A percentile compares a stretch with the other conserved stretches of the same genome.
Evolutionary conservation across 2,113 vertebrate species (phyloP).

Genomic region (Pterocles burchelli): DNA sequence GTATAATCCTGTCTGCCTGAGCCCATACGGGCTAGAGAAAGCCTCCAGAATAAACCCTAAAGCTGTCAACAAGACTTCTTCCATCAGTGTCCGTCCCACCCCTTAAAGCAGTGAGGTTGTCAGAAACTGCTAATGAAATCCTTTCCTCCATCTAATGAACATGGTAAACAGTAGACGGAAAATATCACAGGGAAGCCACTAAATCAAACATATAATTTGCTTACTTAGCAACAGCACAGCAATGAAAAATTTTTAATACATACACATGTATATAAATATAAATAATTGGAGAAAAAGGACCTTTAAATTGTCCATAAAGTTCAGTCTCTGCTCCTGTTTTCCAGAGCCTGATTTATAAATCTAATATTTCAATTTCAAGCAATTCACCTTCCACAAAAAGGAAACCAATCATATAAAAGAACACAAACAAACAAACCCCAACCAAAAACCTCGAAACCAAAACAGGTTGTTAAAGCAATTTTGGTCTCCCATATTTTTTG

Average conservation of each 20-base stretch:
- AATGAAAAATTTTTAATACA: background rate
- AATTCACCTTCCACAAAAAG: background rate
- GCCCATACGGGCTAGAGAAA: background rate
- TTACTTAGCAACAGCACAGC: background rate
- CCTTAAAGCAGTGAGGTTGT: background rate
- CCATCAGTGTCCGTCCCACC: background rate
- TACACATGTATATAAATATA: background rate
- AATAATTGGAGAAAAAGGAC: background rate
- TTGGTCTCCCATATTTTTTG: background rate
- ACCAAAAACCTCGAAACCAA: background rate
- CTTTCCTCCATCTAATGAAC: background rate
- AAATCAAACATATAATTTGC: background rate
- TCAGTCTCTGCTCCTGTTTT: background rate
- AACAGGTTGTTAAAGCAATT: background rate
- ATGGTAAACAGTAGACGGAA: background rate
- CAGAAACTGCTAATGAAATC: background rate
- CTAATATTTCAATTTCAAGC: background rate
- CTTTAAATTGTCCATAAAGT: background rate
- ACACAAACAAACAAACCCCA: too few relatives aligned
- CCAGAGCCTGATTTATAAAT: background rate
- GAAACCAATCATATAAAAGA: background rate
- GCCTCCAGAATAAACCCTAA: background rate
- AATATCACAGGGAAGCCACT: background rate
- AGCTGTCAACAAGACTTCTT: background rate
- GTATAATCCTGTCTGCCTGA: background rate